Evolutionary conservation across 2,113 vertebrate species (phyloP).

Genomic region (Athene cunicularia): DNA sequence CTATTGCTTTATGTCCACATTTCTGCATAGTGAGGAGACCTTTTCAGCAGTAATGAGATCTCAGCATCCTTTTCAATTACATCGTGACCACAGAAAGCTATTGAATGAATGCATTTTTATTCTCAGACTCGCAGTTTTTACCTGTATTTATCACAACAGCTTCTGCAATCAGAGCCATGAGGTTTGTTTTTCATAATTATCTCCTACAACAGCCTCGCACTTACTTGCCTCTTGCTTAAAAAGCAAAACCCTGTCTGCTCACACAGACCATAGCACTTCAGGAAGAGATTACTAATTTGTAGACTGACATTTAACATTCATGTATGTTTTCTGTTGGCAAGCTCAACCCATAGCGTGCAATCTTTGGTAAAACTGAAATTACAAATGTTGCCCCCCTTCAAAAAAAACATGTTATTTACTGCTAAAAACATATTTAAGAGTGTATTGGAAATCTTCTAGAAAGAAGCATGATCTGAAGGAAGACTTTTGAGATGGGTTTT

Average conservation of each 20-base stretch:
- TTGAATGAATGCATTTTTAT: slow-evolving; percentile 60
- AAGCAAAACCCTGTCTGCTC: slow-evolving; percentile 29
- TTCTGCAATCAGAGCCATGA: slow-evolving; percentile 7
- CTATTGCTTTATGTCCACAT: slow-evolving; percentile 29
- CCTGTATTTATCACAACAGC: slow-evolving; percentile 51
- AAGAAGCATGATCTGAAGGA: background rate
- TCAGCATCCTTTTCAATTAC: slow-evolving; percentile 56
- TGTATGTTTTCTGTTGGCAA: background rate
- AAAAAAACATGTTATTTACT: background rate
- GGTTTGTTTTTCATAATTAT: slow-evolving; percentile 47
- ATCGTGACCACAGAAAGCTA: background rate
- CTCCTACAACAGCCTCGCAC: slow-evolving; percentile 14
- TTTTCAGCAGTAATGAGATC: slow-evolving; percentile 55
- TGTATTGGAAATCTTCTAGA: background rate
- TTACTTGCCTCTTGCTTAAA: slow-evolving; percentile 27
- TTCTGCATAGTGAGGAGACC: slow-evolving; percentile 1
- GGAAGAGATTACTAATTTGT: slow-evolving; percentile 8
- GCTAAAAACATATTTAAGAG: background rate
- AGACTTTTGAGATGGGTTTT: background rate
- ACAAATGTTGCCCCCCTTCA: background rate
- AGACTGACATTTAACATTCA: slow-evolving; percentile 10
- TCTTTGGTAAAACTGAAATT: background rate
- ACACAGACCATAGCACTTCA: background rate
- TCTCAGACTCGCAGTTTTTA: slow-evolving; percentile 44
- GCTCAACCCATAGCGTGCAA: background rate